phyloP scores from a whole-genome alignment of 30 jellyfish, hydroid and myxozoan species.

The Chrysaora quinquecirrha region DNA sequence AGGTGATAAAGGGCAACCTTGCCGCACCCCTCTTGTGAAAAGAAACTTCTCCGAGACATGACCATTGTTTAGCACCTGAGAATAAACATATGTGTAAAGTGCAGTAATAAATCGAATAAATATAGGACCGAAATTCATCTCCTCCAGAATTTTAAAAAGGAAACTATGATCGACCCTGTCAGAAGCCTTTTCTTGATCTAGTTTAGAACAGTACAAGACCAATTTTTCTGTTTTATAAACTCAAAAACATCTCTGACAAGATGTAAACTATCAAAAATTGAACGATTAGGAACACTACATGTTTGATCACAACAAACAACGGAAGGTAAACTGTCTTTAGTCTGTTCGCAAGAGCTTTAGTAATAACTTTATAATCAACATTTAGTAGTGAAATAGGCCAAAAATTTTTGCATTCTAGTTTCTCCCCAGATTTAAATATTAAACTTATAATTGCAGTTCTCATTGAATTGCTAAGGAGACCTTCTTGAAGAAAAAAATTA shows the following conservation, averaged over 20 bases:
- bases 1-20: constrained; percentile 48
- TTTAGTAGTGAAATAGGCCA: too few relatives aligned
- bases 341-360: not conserved
- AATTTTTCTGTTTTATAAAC: not conserved
- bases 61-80: not conserved
- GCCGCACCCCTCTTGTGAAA: constrained; percentile 23
- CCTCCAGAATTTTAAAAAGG: not conserved
- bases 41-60: not conserved
- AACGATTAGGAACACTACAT: constrained; percentile 51
- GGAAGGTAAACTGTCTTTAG: constrained; percentile 7
- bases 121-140: constrained; percentile 3
- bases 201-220: not conserved
- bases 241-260: too few relatives aligned
- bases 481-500: too few relatives aligned
- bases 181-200: too few relatives aligned
- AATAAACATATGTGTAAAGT: not conserved
- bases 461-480: constrained; percentile 5
- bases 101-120: not conserved
- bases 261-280: constrained; percentile 7
- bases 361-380: too few relatives aligned
- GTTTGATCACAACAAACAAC: constrained; percentile 23
- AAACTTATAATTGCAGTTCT: not conserved
- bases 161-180: not conserved
- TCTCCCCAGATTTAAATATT: not conserved
- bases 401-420: too few relatives aligned